Conservation (phyloP, 2,113 vertebrate genomes). For the Delphinus delphis region DNA sequence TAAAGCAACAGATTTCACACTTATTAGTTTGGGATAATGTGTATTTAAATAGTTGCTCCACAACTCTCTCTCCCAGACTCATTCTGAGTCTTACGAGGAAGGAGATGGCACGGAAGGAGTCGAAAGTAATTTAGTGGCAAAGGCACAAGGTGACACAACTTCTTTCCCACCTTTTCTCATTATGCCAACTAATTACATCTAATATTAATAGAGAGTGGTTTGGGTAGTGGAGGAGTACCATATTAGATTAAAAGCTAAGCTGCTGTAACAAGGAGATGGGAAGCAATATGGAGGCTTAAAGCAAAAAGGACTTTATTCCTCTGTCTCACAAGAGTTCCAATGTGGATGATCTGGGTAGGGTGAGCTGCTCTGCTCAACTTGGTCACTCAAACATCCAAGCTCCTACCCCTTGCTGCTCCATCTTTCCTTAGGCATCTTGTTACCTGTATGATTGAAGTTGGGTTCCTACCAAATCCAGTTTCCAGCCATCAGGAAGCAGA, state of each 20-base stretch:
- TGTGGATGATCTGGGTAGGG: background rate
- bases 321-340: background rate
- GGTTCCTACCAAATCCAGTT: background rate
- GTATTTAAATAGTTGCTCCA: background rate
- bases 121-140: constrained; percentile 57
- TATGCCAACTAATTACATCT: constrained; percentile 64
- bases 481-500: background rate
- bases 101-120: background rate
- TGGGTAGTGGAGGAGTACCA: background rate
- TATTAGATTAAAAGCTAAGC: background rate
- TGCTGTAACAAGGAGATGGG: background rate
- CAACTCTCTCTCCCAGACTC: background rate
- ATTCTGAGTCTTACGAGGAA: background rate
- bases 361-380: background rate
- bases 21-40: background rate
- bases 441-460: background rate
- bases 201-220: constrained; percentile 41
- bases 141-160: constrained; percentile 45
- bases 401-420: background rate
- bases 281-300: background rate
- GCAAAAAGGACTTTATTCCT: background rate
- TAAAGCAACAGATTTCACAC: background rate
- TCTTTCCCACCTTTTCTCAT: constrained; percentile 65
- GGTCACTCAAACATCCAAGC: background rate
- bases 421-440: background rate